A percentile compares a stretch with the other conserved stretches of the same genome.
phyloP scores from a whole-genome alignment of 2,888 invertebrate species.

The Andricus curvator region DNA sequence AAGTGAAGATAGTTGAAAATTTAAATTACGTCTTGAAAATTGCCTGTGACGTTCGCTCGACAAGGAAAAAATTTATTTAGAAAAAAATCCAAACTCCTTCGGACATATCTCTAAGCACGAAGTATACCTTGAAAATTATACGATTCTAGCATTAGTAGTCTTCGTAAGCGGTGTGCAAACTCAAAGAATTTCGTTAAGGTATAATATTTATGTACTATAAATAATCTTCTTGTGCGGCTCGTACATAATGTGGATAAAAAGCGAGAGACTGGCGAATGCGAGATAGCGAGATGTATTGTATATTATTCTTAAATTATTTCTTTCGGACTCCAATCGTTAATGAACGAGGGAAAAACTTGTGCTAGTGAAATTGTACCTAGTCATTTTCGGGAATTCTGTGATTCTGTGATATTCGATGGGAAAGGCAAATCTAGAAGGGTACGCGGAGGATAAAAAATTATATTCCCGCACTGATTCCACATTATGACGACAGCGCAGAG shows the following conservation, averaged over 20 bases:
- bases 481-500: constrained; percentile 66
- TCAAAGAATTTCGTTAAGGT: constrained; percentile 43
- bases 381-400: constrained; percentile 76
- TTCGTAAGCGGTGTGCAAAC: constrained; percentile 49
- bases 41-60: constrained; percentile 54
- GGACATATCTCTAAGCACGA: constrained; percentile 76
- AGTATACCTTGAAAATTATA: constrained; percentile 76
- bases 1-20: constrained; percentile 43
- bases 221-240: constrained; percentile 52
- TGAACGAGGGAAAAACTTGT: constrained; percentile 48
- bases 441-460: constrained; percentile 48
- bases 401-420: constrained; percentile 74
- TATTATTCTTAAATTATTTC: constrained; percentile 37
- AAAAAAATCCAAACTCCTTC: constrained; percentile 50
- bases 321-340: constrained; percentile 42
- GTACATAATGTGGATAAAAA: constrained; percentile 64
- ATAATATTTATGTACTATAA: constrained; percentile 45
- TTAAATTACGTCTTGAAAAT: constrained; percentile 52
- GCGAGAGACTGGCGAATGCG: constrained; percentile 36
- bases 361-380: constrained; percentile 75
- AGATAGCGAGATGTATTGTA: constrained; percentile 47
- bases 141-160: constrained; percentile 71
- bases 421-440: constrained; percentile 45
- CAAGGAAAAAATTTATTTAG: constrained; percentile 50
- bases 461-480: constrained; percentile 58